These are phyloP conservation scores for Syngnathus rostellatus DNA, from an alignment of 2,797 vertebrate genomes.

Conservation along the genomic window DNA sequence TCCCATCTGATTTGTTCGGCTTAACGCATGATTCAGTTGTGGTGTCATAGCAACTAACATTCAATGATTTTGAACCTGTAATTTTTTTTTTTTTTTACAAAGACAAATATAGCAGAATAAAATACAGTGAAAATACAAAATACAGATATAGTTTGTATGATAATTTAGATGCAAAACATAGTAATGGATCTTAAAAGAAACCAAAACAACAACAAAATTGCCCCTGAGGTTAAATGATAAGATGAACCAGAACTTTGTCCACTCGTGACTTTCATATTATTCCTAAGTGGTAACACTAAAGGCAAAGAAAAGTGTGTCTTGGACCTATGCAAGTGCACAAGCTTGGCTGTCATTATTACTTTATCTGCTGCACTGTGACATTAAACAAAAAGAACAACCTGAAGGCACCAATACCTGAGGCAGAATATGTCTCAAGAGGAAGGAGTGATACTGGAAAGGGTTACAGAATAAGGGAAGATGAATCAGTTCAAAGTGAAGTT, in stretches of 20 bases:
- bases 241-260: conserved; percentile 44
- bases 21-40: conserved; percentile 64
- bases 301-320: conserved; percentile 35
- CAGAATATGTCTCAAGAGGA: conserved; percentile 47
- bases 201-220: conserved; percentile 48
- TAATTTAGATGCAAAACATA: conserved; percentile 61
- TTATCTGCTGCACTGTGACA: conserved; percentile 44
- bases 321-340: conserved; percentile 46
- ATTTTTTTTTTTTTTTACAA: conserved; percentile 60
- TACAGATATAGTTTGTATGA: conserved; percentile 60
- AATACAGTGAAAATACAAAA: conserved; percentile 74
- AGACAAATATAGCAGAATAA: conserved; percentile 71
- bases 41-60: conserved; percentile 69
- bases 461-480: conserved; percentile 30
- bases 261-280: conserved; percentile 39
- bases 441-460: conserved; percentile 25
- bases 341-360: conserved; percentile 53
- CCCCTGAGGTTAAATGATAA: conserved; percentile 78
- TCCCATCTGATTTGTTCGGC: conserved; percentile 63
- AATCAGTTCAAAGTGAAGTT: conserved; percentile 61
- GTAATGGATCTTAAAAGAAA: conserved; percentile 58
- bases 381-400: conserved; percentile 55
- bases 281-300: conserved; percentile 37
- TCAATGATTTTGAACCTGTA: conserved; percentile 72
- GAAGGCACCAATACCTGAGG: conserved; percentile 77